Evolutionary conservation across 2,113 vertebrate species (phyloP), one percentile per base, ranked within the genome.

Genomic region (Nanger granti): DNA sequence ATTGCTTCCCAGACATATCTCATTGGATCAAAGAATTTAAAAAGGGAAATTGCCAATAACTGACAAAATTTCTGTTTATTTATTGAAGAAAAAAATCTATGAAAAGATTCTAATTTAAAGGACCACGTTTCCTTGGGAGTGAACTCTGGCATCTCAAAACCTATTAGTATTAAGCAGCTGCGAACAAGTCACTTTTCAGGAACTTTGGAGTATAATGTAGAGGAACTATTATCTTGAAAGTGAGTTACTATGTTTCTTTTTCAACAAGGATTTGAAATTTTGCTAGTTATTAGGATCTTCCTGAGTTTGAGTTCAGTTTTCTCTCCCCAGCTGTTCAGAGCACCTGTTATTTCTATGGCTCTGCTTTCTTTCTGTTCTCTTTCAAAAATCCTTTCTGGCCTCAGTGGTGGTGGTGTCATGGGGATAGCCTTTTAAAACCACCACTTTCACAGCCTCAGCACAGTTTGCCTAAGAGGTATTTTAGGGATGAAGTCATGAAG

Each of bases 281-380:
- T 91, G 79, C 82, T 94, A 93, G 47, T 97, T 94, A 85, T 97
- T 95, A 85, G 92, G 85, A 91, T 97, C 95, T 86, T 62, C n/a
- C 93, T 62, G 37, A 98, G 82, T 91, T 93, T 85, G 88, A 87
- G 47, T 84, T 97, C 86, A 64, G 31, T 87, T 96, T 34, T 91
- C 47, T 95, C 96, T 97, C 91, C 4, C 14, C 98, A 98, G 97
- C 95, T 98, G 97, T 95, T 98, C 88, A 92, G 73, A 96, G 97
- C 97, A 98, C 93, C 98, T 98, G 96, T 97, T 98, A 34, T 97
- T 94, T 96, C 87, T 91, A 55, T 87, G 91, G 89, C 57, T 94
- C 54, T 37, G 60, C 64, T 96, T 96, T 98, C 59, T 79, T 94
- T 96, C 85, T 73, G 69, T 52, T 22, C 47, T 79, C 6, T 88